Percentiles rank a stretch among this genome's conserved stretches.
phyloP scores from a whole-genome alignment of 1,140 invertebrate species.

The Bombus superbus region DNA sequence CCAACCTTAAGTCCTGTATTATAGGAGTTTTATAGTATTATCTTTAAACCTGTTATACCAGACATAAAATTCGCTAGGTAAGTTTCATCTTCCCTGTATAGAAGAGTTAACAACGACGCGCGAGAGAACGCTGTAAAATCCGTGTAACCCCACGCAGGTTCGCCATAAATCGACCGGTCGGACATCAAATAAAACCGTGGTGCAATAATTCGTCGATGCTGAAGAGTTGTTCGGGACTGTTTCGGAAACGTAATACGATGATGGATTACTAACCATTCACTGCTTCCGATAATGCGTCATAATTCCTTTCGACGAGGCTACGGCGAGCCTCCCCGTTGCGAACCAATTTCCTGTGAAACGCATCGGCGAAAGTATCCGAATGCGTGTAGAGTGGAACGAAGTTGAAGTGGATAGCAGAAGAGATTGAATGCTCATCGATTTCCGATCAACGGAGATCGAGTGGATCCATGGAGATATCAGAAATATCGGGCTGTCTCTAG shows the following conservation, averaged over 20 bases:
- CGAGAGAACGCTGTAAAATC: not conserved
- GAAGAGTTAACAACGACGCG: too few species aligned
- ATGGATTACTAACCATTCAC: slow-evolving; percentile 16
- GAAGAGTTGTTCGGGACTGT: not conserved
- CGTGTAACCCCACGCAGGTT: too few species aligned
- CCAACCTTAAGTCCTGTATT: too few species aligned
- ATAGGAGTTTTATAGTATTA: too few species aligned
- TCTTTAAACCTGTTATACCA: not conserved
- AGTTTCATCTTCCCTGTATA: not conserved
- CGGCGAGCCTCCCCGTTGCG: not conserved
- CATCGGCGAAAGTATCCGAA: slow-evolving; percentile 22
- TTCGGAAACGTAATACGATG: slow-evolving; percentile 5
- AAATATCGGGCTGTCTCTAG: not conserved
- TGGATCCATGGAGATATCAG: slow-evolving; percentile 16
- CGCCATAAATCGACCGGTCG: not conserved
- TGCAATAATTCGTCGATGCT: not conserved
- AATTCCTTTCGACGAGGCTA: slow-evolving; percentile 8
- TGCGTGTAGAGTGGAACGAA: not conserved
- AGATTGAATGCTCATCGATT: slow-evolving; percentile 30
- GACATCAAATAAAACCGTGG: not conserved
- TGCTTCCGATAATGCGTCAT: slow-evolving; percentile 34
- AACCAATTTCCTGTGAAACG: slow-evolving; percentile 24
- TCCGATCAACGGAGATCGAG: slow-evolving; percentile 35
- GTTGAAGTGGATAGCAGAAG: not conserved
- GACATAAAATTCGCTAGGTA: not conserved